Evolutionary conservation across 1,140 invertebrate genomes (phyloP).

Genomic region (Trypoxylus dichotomus): DNA sequence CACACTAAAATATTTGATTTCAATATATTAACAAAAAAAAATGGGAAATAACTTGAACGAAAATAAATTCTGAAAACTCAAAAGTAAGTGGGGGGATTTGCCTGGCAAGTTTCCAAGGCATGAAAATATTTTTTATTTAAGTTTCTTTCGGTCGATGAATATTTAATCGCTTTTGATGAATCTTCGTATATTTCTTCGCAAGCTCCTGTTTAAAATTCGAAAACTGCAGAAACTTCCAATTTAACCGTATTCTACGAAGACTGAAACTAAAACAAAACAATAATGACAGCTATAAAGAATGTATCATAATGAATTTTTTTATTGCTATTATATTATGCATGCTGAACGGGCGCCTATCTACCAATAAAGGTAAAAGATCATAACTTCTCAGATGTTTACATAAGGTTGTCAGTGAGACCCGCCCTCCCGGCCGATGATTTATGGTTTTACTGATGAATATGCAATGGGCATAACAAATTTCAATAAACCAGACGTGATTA

Average conservation of each 20-base stretch:
- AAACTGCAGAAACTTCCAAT: too few relatives aligned
- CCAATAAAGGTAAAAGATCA: constrained; percentile 13
- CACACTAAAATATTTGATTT: too few relatives aligned
- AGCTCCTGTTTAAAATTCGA: too few relatives aligned
- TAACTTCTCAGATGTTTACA: constrained; percentile 35
- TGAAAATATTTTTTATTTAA: too few relatives aligned
- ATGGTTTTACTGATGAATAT: constrained; percentile 40
- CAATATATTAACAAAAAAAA: not conserved
- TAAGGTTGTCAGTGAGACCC: constrained; percentile 37
- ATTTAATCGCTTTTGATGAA: too few relatives aligned
- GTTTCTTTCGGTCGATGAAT: too few relatives aligned
- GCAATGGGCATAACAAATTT: constrained; percentile 39
- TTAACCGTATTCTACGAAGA: not conserved
- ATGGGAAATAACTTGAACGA: not conserved
- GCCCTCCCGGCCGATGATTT: constrained; percentile 35
- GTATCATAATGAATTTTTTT: not conserved
- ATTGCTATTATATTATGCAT: constrained; percentile 16
- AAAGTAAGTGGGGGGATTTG: too few relatives aligned
- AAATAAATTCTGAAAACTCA: too few relatives aligned
- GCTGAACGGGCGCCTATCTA: not conserved
- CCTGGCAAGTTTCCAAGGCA: too few relatives aligned
- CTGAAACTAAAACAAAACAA: not conserved
- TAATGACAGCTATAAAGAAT: not conserved
- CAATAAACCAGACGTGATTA: constrained; percentile 37
- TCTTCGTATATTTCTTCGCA: too few relatives aligned